Evolutionary conservation across 2,888 invertebrate species (phyloP).

Genomic region (Melanostoma mellinum): DNA sequence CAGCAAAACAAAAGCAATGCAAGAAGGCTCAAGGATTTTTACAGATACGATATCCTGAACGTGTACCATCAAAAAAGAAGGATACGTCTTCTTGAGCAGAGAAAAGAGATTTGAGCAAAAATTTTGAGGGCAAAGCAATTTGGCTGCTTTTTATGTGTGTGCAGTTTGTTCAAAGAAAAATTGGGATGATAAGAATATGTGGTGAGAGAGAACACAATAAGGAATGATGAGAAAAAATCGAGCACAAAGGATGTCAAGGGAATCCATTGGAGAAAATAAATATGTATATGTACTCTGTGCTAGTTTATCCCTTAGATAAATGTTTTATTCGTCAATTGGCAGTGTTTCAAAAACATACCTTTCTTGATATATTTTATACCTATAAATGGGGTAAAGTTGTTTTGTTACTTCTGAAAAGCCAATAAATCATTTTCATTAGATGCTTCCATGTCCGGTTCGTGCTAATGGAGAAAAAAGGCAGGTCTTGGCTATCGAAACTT

Average conservation of each 20-base stretch:
- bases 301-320: conserved; percentile 61
- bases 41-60: conserved; percentile 47
- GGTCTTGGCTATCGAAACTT: conserved; percentile 14
- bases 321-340: conserved; percentile 59
- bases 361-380: conserved; percentile 17
- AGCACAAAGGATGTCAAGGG: conserved; percentile 67
- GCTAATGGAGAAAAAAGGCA: conserved; percentile 29
- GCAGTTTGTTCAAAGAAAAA: conserved; percentile 37
- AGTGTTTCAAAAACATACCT: conserved; percentile 51
- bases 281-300: conserved; percentile 52
- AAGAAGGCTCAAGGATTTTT: conserved; percentile 65
- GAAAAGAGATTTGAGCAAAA: conserved; percentile 33
- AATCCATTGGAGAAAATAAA: conserved; percentile 55
- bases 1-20: conserved; percentile 40
- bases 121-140: conserved; percentile 68
- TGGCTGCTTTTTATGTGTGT: conserved; percentile 54
- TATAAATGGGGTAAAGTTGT: not conserved
- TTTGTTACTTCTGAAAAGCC: conserved; percentile 19
- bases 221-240: conserved; percentile 16
- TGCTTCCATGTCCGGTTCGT: conserved; percentile 27
- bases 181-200: conserved; percentile 20
- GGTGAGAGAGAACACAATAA: conserved; percentile 13
- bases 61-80: conserved; percentile 31
- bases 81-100: conserved; percentile 48
- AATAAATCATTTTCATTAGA: conserved; percentile 40